Percentiles rank a stretch among this genome's conserved stretches.
Conservation (phyloP, 2,888 invertebrate species). For the Nycteola revayana region DNA sequence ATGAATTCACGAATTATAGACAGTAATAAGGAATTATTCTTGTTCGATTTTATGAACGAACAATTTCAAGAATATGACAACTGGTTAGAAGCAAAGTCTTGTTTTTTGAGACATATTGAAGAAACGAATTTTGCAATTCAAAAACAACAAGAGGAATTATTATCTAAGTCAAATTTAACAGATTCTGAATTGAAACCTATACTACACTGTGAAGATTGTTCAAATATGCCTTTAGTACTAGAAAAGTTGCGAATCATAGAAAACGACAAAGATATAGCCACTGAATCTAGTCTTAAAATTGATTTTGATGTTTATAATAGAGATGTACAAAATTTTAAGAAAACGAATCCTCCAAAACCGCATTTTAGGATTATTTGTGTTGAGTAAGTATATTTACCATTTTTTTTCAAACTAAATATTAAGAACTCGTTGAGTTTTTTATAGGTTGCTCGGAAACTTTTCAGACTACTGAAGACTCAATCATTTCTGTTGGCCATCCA, state of each 20-base stretch:
- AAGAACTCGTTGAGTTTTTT: constrained; percentile 2
- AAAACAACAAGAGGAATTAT: constrained; percentile 18
- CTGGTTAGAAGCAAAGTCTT: constrained; percentile 63
- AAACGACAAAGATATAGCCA: constrained; percentile 32
- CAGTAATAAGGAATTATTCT: constrained; percentile 43
- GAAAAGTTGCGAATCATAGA: constrained; percentile 60
- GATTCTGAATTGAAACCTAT: constrained; percentile 41
- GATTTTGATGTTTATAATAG: constrained; percentile 73
- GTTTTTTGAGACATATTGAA: constrained; percentile 51
- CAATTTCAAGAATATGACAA: constrained; percentile 40
- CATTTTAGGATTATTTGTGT: constrained; percentile 67
- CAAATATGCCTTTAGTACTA: constrained; percentile 48
- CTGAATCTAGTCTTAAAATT: constrained; percentile 42
- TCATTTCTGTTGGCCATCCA: too few species aligned
- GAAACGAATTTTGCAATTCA: constrained; percentile 44
- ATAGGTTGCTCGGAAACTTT: too few species aligned
- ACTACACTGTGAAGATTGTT: constrained; percentile 52
- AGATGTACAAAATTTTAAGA: constrained; percentile 64
- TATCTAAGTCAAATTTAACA: constrained; percentile 18
- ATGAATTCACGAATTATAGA: constrained; percentile 36
- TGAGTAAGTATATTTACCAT: constrained; percentile 56
- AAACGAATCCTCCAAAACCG: constrained; percentile 59
- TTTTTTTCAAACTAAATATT: constrained; percentile 6
- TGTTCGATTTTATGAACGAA: constrained; percentile 52
- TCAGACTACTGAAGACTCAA: too few species aligned